phyloP scores from a whole-genome alignment of 2,113 vertebrate genomes.

The Bubalus kerabau region DNA sequence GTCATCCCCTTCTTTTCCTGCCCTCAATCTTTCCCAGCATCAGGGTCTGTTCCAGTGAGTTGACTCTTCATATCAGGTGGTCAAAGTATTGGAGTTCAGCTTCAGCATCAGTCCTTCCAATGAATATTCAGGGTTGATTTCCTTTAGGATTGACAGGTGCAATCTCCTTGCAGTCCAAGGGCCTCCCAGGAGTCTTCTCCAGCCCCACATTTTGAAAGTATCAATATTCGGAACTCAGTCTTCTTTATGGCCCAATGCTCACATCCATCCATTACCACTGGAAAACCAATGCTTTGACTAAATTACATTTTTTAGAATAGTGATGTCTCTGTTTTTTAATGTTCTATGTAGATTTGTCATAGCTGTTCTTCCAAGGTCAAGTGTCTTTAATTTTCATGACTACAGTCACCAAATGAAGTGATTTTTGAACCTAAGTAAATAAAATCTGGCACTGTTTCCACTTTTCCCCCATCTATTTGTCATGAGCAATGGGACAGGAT shows the following conservation, averaged over 20 bases:
- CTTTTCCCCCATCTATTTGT: neutral
- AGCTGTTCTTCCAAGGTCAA: neutral
- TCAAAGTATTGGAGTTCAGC: neutral
- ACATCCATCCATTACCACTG: neutral
- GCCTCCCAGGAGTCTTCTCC: neutral
- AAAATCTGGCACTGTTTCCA: neutral
- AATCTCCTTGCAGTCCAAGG: neutral
- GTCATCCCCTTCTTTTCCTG: neutral
- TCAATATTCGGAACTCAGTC: neutral
- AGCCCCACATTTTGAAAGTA: neutral
- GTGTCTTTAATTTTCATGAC: neutral
- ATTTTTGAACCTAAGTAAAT: neutral
- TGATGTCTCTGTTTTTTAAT: neutral
- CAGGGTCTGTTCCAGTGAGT: neutral
- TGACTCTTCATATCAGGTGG: neutral
- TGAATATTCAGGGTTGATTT: neutral
- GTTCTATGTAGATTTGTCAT: neutral
- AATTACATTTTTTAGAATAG: neutral
- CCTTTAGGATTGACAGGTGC: neutral
- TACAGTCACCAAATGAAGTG: neutral
- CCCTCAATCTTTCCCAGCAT: neutral
- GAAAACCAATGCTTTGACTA: neutral
- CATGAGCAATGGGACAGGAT: accelerated
- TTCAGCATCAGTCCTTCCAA: neutral
- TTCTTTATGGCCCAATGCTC: neutral